Conservation (phyloP, 2,113 vertebrate species). For the Circaetus cinerascens region DNA sequence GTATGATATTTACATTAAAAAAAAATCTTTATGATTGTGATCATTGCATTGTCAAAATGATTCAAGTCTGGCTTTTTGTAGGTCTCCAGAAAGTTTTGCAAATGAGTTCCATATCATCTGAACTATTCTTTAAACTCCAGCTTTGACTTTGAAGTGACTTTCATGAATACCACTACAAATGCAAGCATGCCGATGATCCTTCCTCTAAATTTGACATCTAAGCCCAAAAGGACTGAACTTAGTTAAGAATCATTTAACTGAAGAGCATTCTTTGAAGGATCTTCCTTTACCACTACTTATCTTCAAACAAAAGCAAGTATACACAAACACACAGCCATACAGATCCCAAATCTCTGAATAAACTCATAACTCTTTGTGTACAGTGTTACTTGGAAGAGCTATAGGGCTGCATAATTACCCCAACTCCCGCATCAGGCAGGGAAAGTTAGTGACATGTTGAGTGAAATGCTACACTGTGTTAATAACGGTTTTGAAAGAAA, state of each 20-base stretch:
- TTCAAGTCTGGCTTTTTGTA: not conserved
- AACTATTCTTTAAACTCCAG: not conserved
- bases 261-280: not conserved
- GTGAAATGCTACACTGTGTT: conserved; percentile 91
- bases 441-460: conserved; percentile 92
- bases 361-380: conserved; percentile 8
- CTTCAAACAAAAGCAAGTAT: not conserved
- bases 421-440: conserved; percentile 72
- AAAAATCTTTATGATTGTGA: not conserved
- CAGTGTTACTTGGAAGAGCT: conserved; percentile 69
- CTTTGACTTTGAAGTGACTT: not conserved
- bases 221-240: not conserved
- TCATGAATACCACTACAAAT: not conserved
- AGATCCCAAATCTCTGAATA: conserved; percentile 22
- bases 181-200: not conserved
- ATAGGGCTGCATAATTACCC: conserved; percentile 60
- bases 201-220: not conserved
- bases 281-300: not conserved
- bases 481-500: conserved; percentile 97
- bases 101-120: not conserved
- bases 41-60: not conserved
- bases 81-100: not conserved
- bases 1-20: not conserved
- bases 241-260: not conserved
- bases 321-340: not conserved